These are phyloP conservation scores for Engraulis encrasicolus DNA, from an alignment of 2,113 vertebrate species.

Conservation along the genomic window DNA sequence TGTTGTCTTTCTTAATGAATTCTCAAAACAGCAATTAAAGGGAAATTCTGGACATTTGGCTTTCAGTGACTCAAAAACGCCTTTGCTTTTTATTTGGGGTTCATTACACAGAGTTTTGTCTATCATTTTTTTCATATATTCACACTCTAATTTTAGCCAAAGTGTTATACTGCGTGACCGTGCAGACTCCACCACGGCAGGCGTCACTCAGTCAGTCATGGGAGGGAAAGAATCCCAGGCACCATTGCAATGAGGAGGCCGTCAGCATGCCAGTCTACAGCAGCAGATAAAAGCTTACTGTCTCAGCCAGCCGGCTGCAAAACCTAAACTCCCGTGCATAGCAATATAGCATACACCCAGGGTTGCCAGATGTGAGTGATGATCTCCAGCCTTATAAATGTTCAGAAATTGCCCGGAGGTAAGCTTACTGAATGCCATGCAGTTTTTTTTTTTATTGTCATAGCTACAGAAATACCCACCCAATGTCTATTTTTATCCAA, in stretches of 20 bases:
- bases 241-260: not conserved
- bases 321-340: slow-evolving; percentile 6
- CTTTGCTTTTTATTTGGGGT: not conserved
- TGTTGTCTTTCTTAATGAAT: not conserved
- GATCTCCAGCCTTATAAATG: too few relatives aligned
- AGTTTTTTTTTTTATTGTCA: too few relatives aligned
- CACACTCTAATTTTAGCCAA: not conserved
- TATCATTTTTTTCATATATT: not conserved
- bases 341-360: too few relatives aligned
- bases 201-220: not conserved
- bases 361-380: too few relatives aligned
- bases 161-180: not conserved
- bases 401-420: too few relatives aligned
- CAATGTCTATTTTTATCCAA: too few relatives aligned
- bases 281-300: slow-evolving; percentile 12
- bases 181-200: too few relatives aligned
- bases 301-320: too few relatives aligned
- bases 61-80: not conserved
- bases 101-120: not conserved
- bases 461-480: too few relatives aligned
- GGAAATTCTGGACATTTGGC: not conserved
- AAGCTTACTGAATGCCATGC: too few relatives aligned
- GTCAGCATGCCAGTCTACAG: not conserved
- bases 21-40: not conserved
- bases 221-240: not conserved